phyloP scores from a whole-genome alignment of 2,888 invertebrate genomes.

The Brachyptera putata region DNA sequence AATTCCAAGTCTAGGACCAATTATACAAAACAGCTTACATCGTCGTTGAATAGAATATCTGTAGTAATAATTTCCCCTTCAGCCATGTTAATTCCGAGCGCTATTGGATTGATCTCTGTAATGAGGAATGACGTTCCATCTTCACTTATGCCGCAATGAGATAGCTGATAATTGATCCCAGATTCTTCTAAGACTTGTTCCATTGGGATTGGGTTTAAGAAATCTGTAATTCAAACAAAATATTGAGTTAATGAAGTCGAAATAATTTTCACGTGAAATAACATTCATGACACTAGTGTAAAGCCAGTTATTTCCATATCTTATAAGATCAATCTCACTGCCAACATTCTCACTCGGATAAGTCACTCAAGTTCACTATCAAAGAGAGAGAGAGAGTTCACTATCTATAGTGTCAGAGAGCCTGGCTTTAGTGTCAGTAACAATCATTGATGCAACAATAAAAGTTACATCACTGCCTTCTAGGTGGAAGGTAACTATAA shows the following conservation, averaged over 20 bases:
- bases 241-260: not conserved
- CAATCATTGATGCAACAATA: no score
- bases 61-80: conserved; percentile 42
- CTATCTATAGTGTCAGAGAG: no score
- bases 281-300: no score
- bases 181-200: conserved; percentile 76
- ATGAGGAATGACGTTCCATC: conserved; percentile 48
- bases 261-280: no score
- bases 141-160: conserved; percentile 30
- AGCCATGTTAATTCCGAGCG: conserved; percentile 49
- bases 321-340: no score
- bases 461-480: no score
- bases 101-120: conserved; percentile 51
- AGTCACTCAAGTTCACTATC: no score
- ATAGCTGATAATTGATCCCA: conserved; percentile 51
- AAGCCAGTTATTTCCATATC: no score
- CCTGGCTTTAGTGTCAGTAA: no score
- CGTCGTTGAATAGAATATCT: conserved; percentile 38
- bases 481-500: no score
- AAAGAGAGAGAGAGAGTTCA: no score
- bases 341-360: no score
- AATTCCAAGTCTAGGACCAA: conserved; percentile 27
- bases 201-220: conserved; percentile 63
- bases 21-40: not conserved
- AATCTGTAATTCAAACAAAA: conserved; percentile 45